A percentile compares a stretch with the other conserved stretches of the same genome.
phyloP scores from a whole-genome alignment of 2,888 invertebrate species.

The Rotaria magnacalcarata region DNA sequence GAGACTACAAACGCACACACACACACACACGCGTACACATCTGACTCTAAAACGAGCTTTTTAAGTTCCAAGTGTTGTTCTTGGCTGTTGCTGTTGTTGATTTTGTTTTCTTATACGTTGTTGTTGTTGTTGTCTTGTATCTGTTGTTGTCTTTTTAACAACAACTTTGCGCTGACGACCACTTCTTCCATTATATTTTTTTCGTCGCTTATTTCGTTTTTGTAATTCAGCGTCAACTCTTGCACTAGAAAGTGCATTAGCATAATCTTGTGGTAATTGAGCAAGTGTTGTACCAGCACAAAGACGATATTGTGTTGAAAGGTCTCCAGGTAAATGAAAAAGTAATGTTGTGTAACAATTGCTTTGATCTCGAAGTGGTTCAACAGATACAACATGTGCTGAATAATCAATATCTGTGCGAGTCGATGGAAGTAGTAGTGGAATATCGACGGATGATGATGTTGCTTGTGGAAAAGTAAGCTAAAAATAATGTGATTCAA shows the following conservation, averaged over 20 bases:
- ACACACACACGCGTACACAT: not conserved
- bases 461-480: not conserved
- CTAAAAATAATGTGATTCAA: not conserved
- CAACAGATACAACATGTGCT: constrained; percentile 6
- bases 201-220: not conserved
- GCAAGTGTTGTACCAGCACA: constrained; percentile 19
- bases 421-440: constrained; percentile 2
- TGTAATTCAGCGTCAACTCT: not conserved
- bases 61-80: not conserved
- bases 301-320: constrained; percentile 34
- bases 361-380: constrained; percentile 20
- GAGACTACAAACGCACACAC: not conserved
- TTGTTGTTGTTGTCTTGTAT: not conserved
- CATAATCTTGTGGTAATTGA: not conserved
- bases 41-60: not conserved
- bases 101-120: not conserved
- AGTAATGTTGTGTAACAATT: constrained; percentile 23
- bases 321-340: constrained; percentile 35
- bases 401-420: constrained; percentile 34
- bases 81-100: not conserved
- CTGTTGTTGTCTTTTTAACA: not conserved
- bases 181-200: not conserved
- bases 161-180: not conserved
- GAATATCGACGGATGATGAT: constrained; percentile 14
- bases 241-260: not conserved